Evolutionary conservation across 2,113 vertebrate genomes (phyloP), one percentile per base, ranked within the genome.

Genomic region (Mormyrus iriodes): DNA sequence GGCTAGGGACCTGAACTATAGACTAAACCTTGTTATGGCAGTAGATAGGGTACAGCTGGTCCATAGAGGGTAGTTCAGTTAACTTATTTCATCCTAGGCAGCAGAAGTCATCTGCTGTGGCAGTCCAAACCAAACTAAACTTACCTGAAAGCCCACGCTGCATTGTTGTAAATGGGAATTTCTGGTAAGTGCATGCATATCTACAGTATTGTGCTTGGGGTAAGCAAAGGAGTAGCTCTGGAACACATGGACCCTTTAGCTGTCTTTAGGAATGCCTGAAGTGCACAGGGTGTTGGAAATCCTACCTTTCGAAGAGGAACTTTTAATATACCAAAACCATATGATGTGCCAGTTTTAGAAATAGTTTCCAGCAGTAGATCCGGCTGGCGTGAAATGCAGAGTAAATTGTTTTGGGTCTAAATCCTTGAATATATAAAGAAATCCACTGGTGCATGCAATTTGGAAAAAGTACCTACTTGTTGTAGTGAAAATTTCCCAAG

Each of bases 171-270:
- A 55, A 85, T 91, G 92, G 89, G 21, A 84, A 83, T 85, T 89
- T 89, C 0, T 92, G 88, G 92, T 58, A 35, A 55, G 84, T 49
- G 1, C 42, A 21, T 21, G 51, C 31, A 49, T 84, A 93, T 92
- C 91, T 91, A 91, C 92, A 91, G 91, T 90, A 92, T 90, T 93
- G 27, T 35, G 92, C 91, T 92, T 92, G 92, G 91, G 91, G 89
- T 85, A 73, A n/a, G 85, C 79, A 69, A 31, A 51, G 46, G 15
- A 69, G 52, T 88, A 27, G 55, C 39, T 88, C 19, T 44, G 21
- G 44, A 24, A 31, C 65, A 55, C 58, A 52, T 0, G 35, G 49
- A 76, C 46, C 58, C 87, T 44, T 46, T 21, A 46, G 85, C 12
- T 49, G 0, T 61, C 51, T n/a, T 49, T 42, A 12, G 51, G n/a